phyloP scores from a whole-genome alignment of 2,113 vertebrate species.

The Camelus bactrianus region DNA sequence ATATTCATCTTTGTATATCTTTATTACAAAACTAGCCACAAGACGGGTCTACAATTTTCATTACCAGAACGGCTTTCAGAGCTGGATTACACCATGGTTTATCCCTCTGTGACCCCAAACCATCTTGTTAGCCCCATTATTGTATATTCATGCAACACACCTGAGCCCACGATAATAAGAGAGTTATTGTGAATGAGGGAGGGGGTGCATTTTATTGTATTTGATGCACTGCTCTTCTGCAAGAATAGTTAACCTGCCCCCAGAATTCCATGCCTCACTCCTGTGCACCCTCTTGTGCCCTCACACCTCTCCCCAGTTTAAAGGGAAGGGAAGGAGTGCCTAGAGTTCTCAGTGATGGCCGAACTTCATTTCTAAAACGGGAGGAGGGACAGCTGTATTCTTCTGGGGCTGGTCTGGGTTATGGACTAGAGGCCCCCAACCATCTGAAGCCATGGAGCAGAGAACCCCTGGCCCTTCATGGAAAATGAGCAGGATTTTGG shows the following conservation, averaged over 20 bases:
- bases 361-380: neutral
- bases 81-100: conserved; percentile 59
- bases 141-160: conserved; percentile 58
- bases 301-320: neutral
- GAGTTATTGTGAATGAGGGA: conserved; percentile 55
- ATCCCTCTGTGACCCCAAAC: conserved; percentile 65
- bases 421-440: neutral
- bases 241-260: conserved; percentile 35
- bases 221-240: conserved; percentile 42
- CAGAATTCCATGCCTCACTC: neutral
- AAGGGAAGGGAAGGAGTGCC: neutral
- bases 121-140: conserved; percentile 73
- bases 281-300: neutral
- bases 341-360: neutral
- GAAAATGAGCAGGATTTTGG: neutral
- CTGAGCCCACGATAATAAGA: conserved; percentile 73
- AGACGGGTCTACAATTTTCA: conserved; percentile 80
- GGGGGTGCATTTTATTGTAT: conserved; percentile 52
- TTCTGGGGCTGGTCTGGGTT: neutral
- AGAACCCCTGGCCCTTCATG: neutral
- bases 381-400: neutral
- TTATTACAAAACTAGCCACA: conserved; percentile 73
- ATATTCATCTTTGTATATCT: conserved; percentile 79
- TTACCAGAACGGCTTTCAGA: conserved; percentile 59
- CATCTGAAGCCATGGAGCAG: neutral